phyloP scores from a whole-genome alignment of 2,113 vertebrate species.

The Phaethon lepturus region DNA sequence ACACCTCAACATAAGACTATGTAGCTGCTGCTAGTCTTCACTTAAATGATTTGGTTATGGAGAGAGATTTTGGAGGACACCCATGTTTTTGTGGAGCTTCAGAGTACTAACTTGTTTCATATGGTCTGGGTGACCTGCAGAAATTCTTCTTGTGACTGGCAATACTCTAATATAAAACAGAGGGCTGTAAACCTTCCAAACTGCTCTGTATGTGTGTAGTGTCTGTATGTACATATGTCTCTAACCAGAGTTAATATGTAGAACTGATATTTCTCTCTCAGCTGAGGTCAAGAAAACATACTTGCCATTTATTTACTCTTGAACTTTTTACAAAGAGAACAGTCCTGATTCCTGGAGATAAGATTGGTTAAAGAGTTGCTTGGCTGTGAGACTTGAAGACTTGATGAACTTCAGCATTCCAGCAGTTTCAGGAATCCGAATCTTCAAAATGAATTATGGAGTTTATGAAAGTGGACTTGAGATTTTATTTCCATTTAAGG shows the following conservation, averaged over 20 bases:
- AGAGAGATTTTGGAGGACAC: neutral
- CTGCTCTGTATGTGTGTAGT: neutral
- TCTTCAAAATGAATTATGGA: slow-evolving; percentile 57
- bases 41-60: neutral
- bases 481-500: slow-evolving; percentile 52
- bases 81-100: neutral
- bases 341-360: slow-evolving; percentile 56
- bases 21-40: neutral
- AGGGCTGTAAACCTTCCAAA: neutral
- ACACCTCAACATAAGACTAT: neutral
- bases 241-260: neutral
- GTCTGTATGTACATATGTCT: neutral
- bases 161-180: neutral
- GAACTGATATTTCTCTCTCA: neutral
- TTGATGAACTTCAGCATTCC: slow-evolving; percentile 58
- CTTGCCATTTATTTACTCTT: slow-evolving; percentile 48
- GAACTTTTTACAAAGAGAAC: slow-evolving; percentile 40
- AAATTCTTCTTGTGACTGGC: slow-evolving; percentile 11
- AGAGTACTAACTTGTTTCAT: neutral
- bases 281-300: slow-evolving; percentile 40
- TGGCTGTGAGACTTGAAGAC: slow-evolving; percentile 30
- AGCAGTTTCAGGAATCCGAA: slow-evolving; percentile 45
- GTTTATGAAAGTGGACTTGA: slow-evolving; percentile 14
- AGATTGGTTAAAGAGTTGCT: slow-evolving; percentile 35
- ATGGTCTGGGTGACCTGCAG: neutral